These are phyloP conservation scores for Epirrhoe tristata DNA, from an alignment of 2,888 invertebrate species.

Conservation along the genomic window DNA sequence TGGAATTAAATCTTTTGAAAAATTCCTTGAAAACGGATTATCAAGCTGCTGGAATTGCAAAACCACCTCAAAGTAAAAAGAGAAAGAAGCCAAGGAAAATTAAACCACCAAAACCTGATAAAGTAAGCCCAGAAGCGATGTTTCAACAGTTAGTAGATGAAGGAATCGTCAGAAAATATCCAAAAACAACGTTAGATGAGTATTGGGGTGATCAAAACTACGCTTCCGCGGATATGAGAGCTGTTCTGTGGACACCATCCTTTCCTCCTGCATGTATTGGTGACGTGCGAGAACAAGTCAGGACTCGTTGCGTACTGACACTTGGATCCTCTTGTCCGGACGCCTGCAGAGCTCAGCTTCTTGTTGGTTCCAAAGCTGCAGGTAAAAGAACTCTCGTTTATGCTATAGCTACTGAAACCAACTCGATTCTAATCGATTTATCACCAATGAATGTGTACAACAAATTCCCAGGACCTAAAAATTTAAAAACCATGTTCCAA, in stretches of 20 bases:
- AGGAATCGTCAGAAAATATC: constrained; percentile 89
- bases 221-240: constrained; percentile 82
- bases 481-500: constrained; percentile 87
- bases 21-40: constrained; percentile 80
- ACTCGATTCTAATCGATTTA: constrained; percentile 91
- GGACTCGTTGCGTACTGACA: constrained; percentile 86
- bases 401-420: constrained; percentile 90
- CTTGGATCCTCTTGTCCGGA: constrained; percentile 76
- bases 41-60: constrained; percentile 46
- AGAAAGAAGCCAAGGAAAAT: constrained; percentile 70
- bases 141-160: constrained; percentile 90
- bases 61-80: constrained; percentile 62
- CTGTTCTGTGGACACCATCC: constrained; percentile 69
- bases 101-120: constrained; percentile 87
- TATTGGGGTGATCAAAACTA: constrained; percentile 90
- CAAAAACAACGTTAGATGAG: constrained; percentile 84
- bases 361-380: constrained; percentile 88
- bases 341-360: constrained; percentile 85
- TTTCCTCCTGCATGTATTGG: constrained; percentile 85
- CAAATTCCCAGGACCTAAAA: constrained; percentile 89
- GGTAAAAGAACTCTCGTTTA: constrained; percentile 91
- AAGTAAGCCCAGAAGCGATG: constrained; percentile 86
- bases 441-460: constrained; percentile 88
- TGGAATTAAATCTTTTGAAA: constrained; percentile 83
- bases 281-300: constrained; percentile 86